These are phyloP conservation scores for Protomyctophum bolini DNA, from an alignment of 2,113 vertebrate genomes.

Conservation along the genomic window DNA sequence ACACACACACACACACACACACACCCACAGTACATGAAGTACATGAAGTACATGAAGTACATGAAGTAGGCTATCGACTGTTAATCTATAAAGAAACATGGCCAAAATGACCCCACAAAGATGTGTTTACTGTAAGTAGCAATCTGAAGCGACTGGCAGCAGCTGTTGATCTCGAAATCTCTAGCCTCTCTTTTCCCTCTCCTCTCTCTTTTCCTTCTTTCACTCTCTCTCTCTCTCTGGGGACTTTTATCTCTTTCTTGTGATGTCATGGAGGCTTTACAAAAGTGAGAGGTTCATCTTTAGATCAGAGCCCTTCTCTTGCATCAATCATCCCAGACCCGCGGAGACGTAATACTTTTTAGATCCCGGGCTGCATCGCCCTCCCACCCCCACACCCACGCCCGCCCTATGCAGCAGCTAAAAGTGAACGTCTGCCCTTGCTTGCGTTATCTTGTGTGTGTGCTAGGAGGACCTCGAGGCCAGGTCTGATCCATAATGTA, in stretches of 20 bases:
- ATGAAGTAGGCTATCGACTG: not conserved
- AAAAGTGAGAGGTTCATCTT: slow-evolving; percentile 44
- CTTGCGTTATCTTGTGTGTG: slow-evolving; percentile 12
- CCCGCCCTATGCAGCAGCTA: slow-evolving; percentile 8
- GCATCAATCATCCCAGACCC: slow-evolving; percentile 31
- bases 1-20: not conserved
- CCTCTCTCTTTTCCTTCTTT: not conserved
- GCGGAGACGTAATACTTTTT: slow-evolving; percentile 35
- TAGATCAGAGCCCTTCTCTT: slow-evolving; percentile 37
- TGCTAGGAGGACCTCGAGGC: slow-evolving; percentile 10
- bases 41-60: not conserved
- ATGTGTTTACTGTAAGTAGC: slow-evolving; percentile 10
- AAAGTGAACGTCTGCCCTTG: slow-evolving; percentile 19
- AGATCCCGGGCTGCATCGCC: slow-evolving; percentile 12
- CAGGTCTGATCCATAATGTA: not conserved
- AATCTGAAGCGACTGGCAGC: slow-evolving; percentile 18
- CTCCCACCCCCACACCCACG: not conserved
- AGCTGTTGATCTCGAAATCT: slow-evolving; percentile 8
- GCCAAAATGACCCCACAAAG: slow-evolving; percentile 29
- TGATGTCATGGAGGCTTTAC: slow-evolving; percentile 30
- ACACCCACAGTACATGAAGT: not conserved
- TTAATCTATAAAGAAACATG: slow-evolving; percentile 37
- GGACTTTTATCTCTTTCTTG: slow-evolving; percentile 17
- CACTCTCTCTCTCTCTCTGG: slow-evolving; percentile 12
- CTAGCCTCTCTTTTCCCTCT: not conserved